Conservation (phyloP, 2,888 invertebrate species). For the Rhagophthalmus giganteus region DNA sequence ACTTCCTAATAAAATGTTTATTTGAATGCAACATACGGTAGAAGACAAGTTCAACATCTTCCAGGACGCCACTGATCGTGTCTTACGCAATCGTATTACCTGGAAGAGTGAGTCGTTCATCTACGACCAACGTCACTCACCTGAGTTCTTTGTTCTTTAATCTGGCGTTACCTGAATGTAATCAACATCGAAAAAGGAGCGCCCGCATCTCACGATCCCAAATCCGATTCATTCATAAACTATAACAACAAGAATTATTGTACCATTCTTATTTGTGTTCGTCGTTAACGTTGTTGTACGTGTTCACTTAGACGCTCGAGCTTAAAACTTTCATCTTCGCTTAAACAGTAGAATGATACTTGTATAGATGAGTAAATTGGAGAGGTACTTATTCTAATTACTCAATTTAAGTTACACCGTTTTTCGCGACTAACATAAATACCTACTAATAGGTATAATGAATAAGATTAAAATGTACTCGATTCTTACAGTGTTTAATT, state of each 20-base stretch:
- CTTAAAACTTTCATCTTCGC: no score
- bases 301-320: conserved; percentile 10
- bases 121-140: conserved; percentile 30
- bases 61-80: conserved; percentile 29
- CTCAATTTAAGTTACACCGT: no score
- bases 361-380: no score
- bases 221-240: conserved; percentile 22
- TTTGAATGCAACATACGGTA: no score
- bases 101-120: conserved; percentile 31
- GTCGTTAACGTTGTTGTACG: conserved; percentile 1
- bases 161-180: conserved; percentile 23
- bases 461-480: no score
- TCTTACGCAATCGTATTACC: conserved; percentile 30
- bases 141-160: conserved; percentile 26
- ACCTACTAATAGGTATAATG: no score
- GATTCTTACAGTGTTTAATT: no score
- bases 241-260: conserved; percentile 14
- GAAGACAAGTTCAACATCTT: no score
- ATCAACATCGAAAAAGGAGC: conserved; percentile 33
- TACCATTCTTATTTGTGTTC: conserved; percentile 20
- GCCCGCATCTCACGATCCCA: conserved; percentile 7
- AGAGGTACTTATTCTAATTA: no score
- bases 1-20: no score
- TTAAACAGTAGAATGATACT: no score
- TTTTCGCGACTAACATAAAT: no score